A percentile compares a stretch with the other conserved stretches of the same genome.
Evolutionary conservation across 2,888 invertebrate species (phyloP).

Genomic region (Ischnura elegans): DNA sequence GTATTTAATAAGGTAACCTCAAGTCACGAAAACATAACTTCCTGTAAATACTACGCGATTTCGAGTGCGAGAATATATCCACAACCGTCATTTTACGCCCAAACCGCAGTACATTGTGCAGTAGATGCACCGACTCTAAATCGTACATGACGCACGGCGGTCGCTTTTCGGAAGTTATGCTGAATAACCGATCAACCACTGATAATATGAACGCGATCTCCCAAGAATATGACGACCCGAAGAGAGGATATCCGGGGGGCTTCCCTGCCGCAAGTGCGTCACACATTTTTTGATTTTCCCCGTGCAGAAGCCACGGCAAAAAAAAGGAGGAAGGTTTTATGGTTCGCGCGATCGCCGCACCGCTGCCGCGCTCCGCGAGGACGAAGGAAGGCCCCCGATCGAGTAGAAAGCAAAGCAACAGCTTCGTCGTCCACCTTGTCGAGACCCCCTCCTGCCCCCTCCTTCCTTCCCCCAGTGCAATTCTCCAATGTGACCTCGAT

Average conservation of each 20-base stretch:
- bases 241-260: neutral
- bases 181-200: too few relatives aligned
- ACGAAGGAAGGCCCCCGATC: neutral
- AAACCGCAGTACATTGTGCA: too few relatives aligned
- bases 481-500: conserved; percentile 1
- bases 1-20: too few relatives aligned
- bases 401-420: neutral
- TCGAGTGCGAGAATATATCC: too few relatives aligned
- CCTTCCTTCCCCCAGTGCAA: neutral
- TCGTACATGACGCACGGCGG: too few relatives aligned
- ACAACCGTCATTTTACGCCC: too few relatives aligned
- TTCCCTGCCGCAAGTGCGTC: neutral
- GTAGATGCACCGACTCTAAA: too few relatives aligned
- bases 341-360: neutral
- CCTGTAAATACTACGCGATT: too few relatives aligned
- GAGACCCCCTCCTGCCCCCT: neutral
- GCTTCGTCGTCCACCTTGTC: neutral
- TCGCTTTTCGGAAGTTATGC: too few relatives aligned
- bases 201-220: too few relatives aligned
- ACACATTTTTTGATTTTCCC: neutral
- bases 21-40: too few relatives aligned
- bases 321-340: neutral
- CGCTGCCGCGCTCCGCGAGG: too few relatives aligned
- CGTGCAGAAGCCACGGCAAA: neutral
- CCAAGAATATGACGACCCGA: neutral